Percentiles rank a stretch among this genome's conserved stretches.
phyloP scores from a whole-genome alignment of 2,113 vertebrate genomes.

The Podarcis raffonei region DNA sequence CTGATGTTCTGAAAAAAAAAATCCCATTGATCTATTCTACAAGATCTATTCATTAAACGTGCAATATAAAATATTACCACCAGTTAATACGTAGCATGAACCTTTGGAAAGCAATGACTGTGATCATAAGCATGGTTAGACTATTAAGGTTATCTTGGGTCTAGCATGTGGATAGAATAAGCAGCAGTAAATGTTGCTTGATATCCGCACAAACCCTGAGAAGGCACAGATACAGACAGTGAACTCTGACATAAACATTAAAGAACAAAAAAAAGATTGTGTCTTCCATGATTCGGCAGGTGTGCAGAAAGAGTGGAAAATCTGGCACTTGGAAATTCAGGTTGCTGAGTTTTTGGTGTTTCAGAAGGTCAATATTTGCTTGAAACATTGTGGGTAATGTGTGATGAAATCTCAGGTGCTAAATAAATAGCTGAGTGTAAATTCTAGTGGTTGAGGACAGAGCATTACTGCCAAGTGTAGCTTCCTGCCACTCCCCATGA shows the following conservation, averaged over 20 bases:
- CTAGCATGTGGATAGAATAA: background rate
- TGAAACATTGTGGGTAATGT: background rate
- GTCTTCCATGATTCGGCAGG: background rate
- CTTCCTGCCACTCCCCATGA: background rate
- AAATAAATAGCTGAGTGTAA: background rate
- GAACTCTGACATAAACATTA: background rate
- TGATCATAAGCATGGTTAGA: background rate
- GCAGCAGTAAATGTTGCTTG: background rate
- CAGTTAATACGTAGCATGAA: background rate
- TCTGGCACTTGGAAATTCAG: background rate
- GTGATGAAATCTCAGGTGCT: background rate
- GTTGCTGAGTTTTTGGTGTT: background rate
- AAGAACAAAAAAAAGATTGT: background rate
- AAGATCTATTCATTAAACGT: background rate
- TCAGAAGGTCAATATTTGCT: background rate
- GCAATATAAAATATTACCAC: background rate
- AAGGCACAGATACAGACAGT: background rate
- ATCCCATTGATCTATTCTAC: too few relatives aligned
- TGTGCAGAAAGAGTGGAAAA: background rate
- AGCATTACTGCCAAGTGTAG: background rate
- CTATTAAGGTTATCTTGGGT: background rate
- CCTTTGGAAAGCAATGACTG: background rate
- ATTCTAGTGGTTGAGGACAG: background rate
- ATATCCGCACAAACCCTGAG: constrained; percentile 1
- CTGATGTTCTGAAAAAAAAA: too few relatives aligned